Evolutionary conservation across 2,113 vertebrate genomes (phyloP).

Genomic region (Gallinago media): DNA sequence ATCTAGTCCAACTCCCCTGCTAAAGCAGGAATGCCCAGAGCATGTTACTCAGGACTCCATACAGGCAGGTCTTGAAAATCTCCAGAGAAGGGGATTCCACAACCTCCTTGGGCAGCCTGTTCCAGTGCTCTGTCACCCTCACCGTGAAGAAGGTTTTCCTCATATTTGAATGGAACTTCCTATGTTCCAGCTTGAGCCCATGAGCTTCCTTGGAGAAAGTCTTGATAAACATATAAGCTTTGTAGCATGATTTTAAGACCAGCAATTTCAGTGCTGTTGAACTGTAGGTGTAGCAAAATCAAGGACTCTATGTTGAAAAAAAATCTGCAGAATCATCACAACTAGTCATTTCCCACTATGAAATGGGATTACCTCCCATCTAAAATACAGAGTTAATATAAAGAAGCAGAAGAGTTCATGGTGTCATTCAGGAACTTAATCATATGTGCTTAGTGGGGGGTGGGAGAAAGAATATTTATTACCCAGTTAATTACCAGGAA

Average conservation of each 20-base stretch:
- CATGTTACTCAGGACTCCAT: too few species aligned
- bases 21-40: too few species aligned
- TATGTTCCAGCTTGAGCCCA: too few species aligned
- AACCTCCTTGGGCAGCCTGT: too few species aligned
- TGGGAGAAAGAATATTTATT: not conserved
- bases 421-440: not conserved
- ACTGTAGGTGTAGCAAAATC: not conserved
- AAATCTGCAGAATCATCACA: not conserved
- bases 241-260: not conserved
- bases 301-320: not conserved
- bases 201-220: not conserved
- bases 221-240: not conserved
- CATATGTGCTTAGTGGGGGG: fast-evolving
- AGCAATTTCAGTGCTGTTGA: not conserved
- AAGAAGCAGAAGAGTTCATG: not conserved
- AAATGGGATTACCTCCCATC: not conserved
- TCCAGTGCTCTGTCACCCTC: too few species aligned
- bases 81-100: too few species aligned
- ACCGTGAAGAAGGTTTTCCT: too few species aligned
- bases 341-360: not conserved
- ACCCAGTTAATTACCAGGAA: not conserved
- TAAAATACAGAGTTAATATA: not conserved
- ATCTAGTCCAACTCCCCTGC: too few species aligned
- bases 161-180: too few species aligned
- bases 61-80: too few species aligned